phyloP scores from a whole-genome alignment of 2,113 vertebrate species.

The Cygnus atratus region DNA sequence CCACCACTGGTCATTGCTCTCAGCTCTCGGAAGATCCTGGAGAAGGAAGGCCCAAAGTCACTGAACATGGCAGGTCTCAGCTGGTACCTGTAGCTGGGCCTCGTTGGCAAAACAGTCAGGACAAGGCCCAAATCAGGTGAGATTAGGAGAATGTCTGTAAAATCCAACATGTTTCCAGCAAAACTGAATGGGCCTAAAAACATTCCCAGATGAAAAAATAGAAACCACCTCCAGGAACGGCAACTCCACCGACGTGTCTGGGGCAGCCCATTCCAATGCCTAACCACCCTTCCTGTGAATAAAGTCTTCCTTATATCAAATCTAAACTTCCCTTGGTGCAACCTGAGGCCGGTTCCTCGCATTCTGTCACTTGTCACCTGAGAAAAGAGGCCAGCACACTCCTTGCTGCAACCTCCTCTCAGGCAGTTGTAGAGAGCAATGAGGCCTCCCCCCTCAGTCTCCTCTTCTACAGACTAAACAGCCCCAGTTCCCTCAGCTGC shows the following conservation, averaged over 20 bases:
- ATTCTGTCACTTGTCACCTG: too few species aligned
- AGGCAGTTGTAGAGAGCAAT: too few species aligned
- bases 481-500: neutral
- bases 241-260: neutral
- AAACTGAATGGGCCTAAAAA: neutral
- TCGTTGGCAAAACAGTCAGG: neutral
- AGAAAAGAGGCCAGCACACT: neutral
- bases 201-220: neutral
- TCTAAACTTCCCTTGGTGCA: neutral
- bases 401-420: neutral
- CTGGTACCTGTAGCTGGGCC: accelerated
- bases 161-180: neutral
- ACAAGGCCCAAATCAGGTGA: neutral
- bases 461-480: neutral
- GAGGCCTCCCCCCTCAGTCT: neutral
- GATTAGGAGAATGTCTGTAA: neutral
- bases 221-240: neutral
- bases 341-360: neutral
- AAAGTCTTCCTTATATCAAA: neutral
- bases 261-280: neutral
- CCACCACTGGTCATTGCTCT: neutral
- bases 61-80: accelerated
- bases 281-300: neutral
- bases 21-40: neutral
- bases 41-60: neutral